These are phyloP conservation scores for Koerneria pararmatus DNA, from an alignment of 2,888 invertebrate genomes.

Conservation along the genomic window DNA sequence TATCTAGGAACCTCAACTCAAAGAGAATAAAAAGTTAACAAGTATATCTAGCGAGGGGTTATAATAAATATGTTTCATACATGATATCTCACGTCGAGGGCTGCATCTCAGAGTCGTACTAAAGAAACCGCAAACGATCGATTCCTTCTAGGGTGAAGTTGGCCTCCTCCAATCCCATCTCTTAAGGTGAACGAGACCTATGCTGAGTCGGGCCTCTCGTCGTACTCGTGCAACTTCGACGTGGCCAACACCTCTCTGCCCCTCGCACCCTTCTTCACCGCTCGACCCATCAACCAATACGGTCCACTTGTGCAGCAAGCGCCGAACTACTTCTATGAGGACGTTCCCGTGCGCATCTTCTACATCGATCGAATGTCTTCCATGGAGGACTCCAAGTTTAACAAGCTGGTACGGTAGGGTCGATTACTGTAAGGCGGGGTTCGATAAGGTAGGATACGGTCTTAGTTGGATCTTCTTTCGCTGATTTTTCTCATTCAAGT, in stretches of 20 bases:
- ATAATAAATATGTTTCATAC: too few relatives aligned
- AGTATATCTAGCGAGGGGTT: too few relatives aligned
- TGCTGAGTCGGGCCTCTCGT: neutral
- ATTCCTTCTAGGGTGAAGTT: too few relatives aligned
- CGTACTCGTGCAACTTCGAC: neutral
- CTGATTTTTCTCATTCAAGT: too few relatives aligned
- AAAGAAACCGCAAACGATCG: too few relatives aligned
- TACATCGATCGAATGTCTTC: constrained; percentile 42
- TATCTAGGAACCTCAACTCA: too few relatives aligned
- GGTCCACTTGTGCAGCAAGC: constrained; percentile 11
- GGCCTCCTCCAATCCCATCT: too few relatives aligned
- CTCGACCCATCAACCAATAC: constrained; percentile 13
- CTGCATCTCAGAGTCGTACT: too few relatives aligned
- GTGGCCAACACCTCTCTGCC: constrained; percentile 1
- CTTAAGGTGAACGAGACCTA: constrained; percentile 10
- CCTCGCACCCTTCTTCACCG: constrained; percentile 3
- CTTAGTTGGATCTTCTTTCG: too few relatives aligned
- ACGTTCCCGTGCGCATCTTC: constrained; percentile 41
- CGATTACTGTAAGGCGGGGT: neutral
- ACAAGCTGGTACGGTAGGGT: constrained; percentile 50
- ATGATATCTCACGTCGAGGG: too few relatives aligned
- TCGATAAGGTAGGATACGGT: too few relatives aligned
- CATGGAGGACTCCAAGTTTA: constrained; percentile 44
- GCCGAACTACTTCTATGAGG: constrained; percentile 34
- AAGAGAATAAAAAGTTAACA: too few relatives aligned